These are phyloP conservation scores for Pelagia noctiluca DNA, from an alignment of 30 jellyfish, hydroid and myxozoan species.

Conservation along the genomic window DNA sequence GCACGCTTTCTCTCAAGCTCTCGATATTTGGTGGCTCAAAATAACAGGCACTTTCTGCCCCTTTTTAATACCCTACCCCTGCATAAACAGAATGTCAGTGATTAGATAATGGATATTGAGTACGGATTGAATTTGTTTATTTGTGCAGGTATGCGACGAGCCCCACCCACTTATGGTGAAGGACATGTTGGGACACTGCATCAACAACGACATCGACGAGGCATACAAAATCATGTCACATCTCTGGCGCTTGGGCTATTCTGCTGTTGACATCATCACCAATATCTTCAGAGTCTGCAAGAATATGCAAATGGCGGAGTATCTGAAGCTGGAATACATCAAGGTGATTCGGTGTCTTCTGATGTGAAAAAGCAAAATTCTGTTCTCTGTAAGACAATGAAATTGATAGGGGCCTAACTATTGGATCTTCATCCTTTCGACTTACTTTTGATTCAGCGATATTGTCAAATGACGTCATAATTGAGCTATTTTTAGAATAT, in stretches of 20 bases:
- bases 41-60: too few relatives aligned
- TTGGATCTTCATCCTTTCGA: too few relatives aligned
- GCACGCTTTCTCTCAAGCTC: too few relatives aligned
- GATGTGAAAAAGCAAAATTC: not conserved
- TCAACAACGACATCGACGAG: slow-evolving; percentile 82
- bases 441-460: too few relatives aligned
- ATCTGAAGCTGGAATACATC: slow-evolving; percentile 85
- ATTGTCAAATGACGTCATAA: too few relatives aligned
- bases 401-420: too few relatives aligned
- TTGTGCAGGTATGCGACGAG: slow-evolving; percentile 95
- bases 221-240: slow-evolving; percentile 96
- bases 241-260: slow-evolving; percentile 96
- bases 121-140: too few relatives aligned
- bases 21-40: too few relatives aligned
- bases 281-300: slow-evolving; percentile 96
- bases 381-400: too few relatives aligned
- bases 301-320: slow-evolving; percentile 89
- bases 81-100: too few relatives aligned
- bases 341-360: slow-evolving; percentile 52
- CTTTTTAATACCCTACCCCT: not conserved
- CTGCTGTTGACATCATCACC: slow-evolving; percentile 96
- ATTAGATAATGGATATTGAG: too few relatives aligned
- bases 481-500: too few relatives aligned
- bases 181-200: slow-evolving; percentile 88
- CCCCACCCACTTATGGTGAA: slow-evolving; percentile 98